phyloP scores from a whole-genome alignment of 2,797 vertebrate species.

The Pseudochirops cupreus region DNA sequence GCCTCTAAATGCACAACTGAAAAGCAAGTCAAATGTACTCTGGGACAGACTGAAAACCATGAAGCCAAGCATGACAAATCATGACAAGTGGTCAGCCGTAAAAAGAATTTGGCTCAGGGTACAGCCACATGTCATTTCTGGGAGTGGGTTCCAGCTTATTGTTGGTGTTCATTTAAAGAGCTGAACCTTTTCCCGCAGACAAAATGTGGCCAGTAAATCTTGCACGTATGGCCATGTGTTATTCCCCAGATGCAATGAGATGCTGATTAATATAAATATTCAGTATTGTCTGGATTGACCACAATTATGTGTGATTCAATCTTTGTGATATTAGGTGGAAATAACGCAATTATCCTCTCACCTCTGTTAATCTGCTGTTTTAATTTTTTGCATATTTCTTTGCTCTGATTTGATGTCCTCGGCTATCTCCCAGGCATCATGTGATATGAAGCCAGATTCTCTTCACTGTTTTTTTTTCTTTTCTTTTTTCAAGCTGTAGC shows the following conservation, averaged over 20 bases:
- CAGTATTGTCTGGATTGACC: constrained; percentile 60
- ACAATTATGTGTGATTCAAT: constrained; percentile 61
- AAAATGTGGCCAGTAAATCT: constrained; percentile 44
- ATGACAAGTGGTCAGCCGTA: constrained; percentile 43
- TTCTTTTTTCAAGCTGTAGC: constrained; percentile 8
- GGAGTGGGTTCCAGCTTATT: constrained; percentile 46
- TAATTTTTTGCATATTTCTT: constrained; percentile 63
- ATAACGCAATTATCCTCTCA: constrained; percentile 64
- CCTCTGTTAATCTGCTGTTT: constrained; percentile 59
- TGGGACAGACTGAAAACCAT: constrained; percentile 57
- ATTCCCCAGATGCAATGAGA: constrained; percentile 53
- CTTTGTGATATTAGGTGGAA: constrained; percentile 64
- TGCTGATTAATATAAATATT: constrained; percentile 65
- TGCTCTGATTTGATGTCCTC: constrained; percentile 39
- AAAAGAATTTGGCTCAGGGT: constrained; percentile 30
- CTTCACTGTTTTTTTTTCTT: constrained; percentile 14
- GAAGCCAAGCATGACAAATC: constrained; percentile 66
- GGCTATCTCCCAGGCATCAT: constrained; percentile 1
- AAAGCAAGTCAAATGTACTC: constrained; percentile 65
- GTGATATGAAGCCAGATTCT: constrained; percentile 55
- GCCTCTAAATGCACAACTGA: constrained; percentile 56
- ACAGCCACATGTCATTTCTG: not conserved
- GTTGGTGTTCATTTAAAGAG: constrained; percentile 57
- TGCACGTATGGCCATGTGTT: not conserved
- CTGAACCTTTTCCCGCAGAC: constrained; percentile 32